A percentile compares a stretch with the other conserved stretches of the same genome.
phyloP scores from a whole-genome alignment of 2,797 vertebrate genomes.

The Okamejei kenojei region DNA sequence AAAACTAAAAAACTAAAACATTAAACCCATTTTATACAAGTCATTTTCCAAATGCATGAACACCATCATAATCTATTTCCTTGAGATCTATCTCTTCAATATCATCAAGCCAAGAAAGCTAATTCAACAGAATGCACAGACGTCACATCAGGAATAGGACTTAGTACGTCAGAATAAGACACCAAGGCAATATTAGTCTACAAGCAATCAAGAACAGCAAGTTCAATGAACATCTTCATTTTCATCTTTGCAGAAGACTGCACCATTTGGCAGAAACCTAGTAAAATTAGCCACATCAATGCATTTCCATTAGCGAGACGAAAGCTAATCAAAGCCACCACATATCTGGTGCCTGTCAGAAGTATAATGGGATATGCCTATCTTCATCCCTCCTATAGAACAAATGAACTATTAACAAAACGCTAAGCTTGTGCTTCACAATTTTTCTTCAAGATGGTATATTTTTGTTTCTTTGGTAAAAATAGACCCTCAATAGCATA shows the following conservation, averaged over 20 bases:
- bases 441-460: not conserved
- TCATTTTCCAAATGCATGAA: not conserved
- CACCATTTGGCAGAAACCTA: not conserved
- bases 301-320: no score
- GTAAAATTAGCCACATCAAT: not conserved
- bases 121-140: not conserved
- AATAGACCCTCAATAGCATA: not conserved
- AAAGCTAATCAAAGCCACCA: not conserved
- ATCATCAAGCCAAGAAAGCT: not conserved
- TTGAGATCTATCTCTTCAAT: not conserved
- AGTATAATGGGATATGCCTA: not conserved
- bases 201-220: not conserved
- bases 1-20: no score
- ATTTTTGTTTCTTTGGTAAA: not conserved
- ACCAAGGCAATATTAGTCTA: not conserved
- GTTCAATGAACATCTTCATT: not conserved
- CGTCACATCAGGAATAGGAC: not conserved
- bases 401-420: not conserved
- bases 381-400: not conserved
- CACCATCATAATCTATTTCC: not conserved
- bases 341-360: not conserved
- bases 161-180: not conserved
- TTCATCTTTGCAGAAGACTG: no score
- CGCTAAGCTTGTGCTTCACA: not conserved
- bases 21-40: no score